A percentile compares a stretch with the other conserved stretches of the same genome.
These are phyloP conservation scores for Drosophila eugracilis DNA, from an alignment of 1,140 invertebrate genomes.

Conservation along the genomic window DNA sequence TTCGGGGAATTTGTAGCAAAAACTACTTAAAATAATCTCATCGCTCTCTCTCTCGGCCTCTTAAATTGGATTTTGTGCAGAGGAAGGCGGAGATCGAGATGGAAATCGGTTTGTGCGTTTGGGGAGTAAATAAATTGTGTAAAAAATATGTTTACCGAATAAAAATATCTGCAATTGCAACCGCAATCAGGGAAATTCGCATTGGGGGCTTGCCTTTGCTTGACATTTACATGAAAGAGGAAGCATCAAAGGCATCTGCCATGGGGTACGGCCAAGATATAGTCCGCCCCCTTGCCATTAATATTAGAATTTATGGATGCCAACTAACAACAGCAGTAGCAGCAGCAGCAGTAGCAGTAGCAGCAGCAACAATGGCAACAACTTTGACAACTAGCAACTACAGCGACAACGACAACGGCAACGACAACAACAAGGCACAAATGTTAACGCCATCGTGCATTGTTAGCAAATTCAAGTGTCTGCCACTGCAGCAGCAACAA, in stretches of 20 bases:
- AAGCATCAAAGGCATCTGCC: slow-evolving; percentile 72
- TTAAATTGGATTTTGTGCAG: slow-evolving; percentile 70
- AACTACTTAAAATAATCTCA: slow-evolving; percentile 82
- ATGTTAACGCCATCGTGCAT: slow-evolving; percentile 77
- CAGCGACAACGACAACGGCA: slow-evolving; percentile 54
- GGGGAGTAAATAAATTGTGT: slow-evolving; percentile 60
- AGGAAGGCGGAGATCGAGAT: slow-evolving; percentile 8
- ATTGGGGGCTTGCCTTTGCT: slow-evolving; percentile 20
- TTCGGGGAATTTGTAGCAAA: slow-evolving; percentile 60
- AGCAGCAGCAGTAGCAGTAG: slow-evolving; percentile 16
- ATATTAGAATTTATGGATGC: slow-evolving; percentile 80
- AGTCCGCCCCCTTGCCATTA: slow-evolving; percentile 62
- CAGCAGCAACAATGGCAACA: slow-evolving; percentile 55
- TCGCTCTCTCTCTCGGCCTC: slow-evolving; percentile 30
- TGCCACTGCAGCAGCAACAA: slow-evolving; percentile 26
- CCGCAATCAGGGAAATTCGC: slow-evolving; percentile 55
- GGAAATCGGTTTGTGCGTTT: slow-evolving; percentile 41
- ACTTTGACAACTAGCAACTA: slow-evolving; percentile 48
- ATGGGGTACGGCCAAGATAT: slow-evolving; percentile 12
- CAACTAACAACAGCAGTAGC: slow-evolving; percentile 65
- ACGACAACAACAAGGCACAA: slow-evolving; percentile 62
- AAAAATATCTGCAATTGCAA: slow-evolving; percentile 67
- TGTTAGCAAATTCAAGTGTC: slow-evolving; percentile 78
- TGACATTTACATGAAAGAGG: slow-evolving; percentile 80
- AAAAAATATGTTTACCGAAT: slow-evolving; percentile 73